These are phyloP conservation scores for Trichonephila clavata DNA, from an alignment of 1,140 invertebrate genomes.

Conservation along the genomic window DNA sequence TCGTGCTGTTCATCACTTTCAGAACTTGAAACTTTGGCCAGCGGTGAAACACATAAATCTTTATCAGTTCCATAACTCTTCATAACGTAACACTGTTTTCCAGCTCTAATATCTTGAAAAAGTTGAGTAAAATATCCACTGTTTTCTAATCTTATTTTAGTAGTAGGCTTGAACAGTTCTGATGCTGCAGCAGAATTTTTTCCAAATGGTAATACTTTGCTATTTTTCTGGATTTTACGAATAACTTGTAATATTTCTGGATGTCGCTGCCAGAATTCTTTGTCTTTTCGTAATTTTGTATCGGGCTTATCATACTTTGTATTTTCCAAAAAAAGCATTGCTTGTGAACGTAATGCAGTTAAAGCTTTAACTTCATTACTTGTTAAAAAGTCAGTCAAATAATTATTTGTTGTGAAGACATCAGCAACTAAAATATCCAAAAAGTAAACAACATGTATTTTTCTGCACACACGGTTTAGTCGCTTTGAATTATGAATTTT, in stretches of 20 bases:
- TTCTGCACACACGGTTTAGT: background rate
- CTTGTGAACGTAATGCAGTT: background rate
- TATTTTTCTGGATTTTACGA: constrained; percentile 17
- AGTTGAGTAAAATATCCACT: constrained; percentile 32
- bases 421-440: constrained; percentile 53
- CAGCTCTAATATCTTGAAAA: constrained; percentile 6
- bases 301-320: background rate
- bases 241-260: background rate
- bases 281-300: constrained; percentile 14
- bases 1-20: background rate
- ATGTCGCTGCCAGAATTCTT: constrained; percentile 33
- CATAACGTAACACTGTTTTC: background rate
- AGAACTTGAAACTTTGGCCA: background rate
- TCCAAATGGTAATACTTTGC: constrained; percentile 38
- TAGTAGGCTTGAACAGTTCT: background rate
- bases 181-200: background rate
- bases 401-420: constrained; percentile 30
- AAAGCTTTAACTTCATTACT: constrained; percentile 18
- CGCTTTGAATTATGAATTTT: background rate
- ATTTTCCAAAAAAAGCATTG: background rate
- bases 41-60: constrained; percentile 18
- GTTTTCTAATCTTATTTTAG: constrained; percentile 28
- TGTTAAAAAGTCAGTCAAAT: constrained; percentile 34
- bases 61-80: constrained; percentile 38
- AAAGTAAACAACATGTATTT: constrained; percentile 40